Evolutionary conservation across 2,797 vertebrate genomes (phyloP).

Genomic region (Falco biarmicus): DNA sequence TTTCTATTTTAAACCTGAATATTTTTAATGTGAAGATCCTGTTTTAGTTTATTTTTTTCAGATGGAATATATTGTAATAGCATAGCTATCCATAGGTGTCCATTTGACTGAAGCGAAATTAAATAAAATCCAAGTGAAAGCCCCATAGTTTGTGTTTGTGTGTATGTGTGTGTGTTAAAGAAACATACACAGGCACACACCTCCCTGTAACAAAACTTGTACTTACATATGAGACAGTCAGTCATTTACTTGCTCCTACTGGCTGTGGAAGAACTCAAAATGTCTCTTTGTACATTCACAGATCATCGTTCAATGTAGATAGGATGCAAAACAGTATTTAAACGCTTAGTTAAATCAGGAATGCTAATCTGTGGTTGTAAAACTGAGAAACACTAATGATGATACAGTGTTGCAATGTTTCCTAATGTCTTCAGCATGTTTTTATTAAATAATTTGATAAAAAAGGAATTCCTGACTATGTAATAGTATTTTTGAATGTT

Average conservation of each 20-base stretch:
- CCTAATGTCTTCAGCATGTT: not conserved
- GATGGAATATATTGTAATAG: not conserved
- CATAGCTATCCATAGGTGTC: not conserved
- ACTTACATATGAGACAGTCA: not conserved
- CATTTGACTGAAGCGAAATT: not conserved
- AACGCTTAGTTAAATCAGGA: conserved; percentile 42
- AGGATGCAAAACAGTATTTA: conserved; percentile 14
- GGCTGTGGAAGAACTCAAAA: not conserved
- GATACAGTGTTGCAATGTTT: not conserved
- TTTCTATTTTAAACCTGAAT: not conserved
- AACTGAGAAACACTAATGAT: not conserved
- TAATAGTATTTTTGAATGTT: not conserved
- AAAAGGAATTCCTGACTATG: not conserved
- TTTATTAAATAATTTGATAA: not conserved
- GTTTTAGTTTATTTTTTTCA: not conserved
- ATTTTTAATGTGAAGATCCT: not conserved
- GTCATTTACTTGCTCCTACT: not conserved
- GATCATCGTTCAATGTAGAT: not conserved
- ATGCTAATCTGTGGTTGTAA: conserved; percentile 8
- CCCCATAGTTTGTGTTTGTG: fast-evolving
- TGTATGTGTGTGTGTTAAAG: not conserved
- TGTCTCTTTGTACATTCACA: not conserved
- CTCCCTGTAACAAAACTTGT: not conserved
- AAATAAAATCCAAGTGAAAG: not conserved
- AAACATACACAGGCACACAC: not conserved